Base-by-base conservation (phyloP, 1,140 invertebrate species). In the Amyelois transitella region DNA sequence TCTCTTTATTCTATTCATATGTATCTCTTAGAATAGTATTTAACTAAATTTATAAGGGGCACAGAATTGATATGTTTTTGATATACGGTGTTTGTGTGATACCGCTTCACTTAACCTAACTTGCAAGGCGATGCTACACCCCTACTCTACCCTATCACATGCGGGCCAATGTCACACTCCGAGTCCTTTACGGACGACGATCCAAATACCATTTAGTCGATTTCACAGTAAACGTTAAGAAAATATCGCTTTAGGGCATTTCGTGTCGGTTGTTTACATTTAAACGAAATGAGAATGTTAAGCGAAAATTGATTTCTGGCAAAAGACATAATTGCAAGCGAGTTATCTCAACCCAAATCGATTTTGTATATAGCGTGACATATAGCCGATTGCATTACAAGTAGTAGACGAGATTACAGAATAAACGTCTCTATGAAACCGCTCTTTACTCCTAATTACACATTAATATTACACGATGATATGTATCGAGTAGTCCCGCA, bases 11-110 rank as follows among this genome's bases (percentile, higher is more conserved):
- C 80, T 86, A 86, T 81, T 75, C 78, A 86, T 88, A 88, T 85
- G 81, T 86, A 86, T 88, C 75, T 88, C 82, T 83, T 86, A 86
- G 69, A 77, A 78, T 86, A 84, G 71, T 82, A 79, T 72, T 84
- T 83, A 86, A 78, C 75, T 86, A 86, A 77, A 77, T 82, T 86
- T 84, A 84, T 80, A 88, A 89, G 88, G 88, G 88, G 88, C 88
- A 89, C 88, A 89, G 87, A 88, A 84, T 89, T 89, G 88, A 89
- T 89, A 89, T 89, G 88, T 89, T 88, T 89, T 85, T 87, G 87
- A 89, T 88, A 80, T 79, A 86, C 86, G 88, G 88, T 73, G 85
- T 87, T 89, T 88, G 87, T 89, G 78, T 89, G 76, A 72, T 88
- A 89, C 86, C 83, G 86, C 75, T 86, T 83, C 77, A 81, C 80